Evolutionary conservation across 37 sponge, comb jelly and placozoan genomes (phyloP).

Genomic region (Bolinopsis microptera): DNA sequence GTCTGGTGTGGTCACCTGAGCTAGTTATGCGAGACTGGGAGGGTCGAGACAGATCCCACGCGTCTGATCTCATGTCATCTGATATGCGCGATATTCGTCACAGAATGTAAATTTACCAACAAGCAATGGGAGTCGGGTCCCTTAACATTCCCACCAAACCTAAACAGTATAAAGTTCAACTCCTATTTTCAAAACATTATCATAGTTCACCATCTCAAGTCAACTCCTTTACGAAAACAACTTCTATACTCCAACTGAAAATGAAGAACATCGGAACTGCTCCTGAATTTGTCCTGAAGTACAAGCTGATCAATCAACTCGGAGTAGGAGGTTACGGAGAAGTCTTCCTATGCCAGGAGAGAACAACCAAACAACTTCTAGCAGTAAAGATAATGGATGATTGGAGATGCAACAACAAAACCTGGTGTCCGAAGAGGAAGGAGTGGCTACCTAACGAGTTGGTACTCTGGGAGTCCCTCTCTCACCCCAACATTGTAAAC

Average conservation of each 20-base stretch:
- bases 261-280: background rate
- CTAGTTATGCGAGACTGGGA: background rate
- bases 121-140: background rate
- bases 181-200: background rate
- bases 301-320: background rate
- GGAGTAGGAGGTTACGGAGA: constrained; percentile 51
- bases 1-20: background rate
- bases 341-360: background rate
- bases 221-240: background rate
- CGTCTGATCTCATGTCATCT: background rate
- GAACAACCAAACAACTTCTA: background rate
- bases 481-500: constrained; percentile 4
- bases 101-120: background rate
- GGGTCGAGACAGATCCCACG: background rate
- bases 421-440: background rate
- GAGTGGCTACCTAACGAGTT: constrained; percentile 12
- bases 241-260: background rate
- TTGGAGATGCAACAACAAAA: background rate
- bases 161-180: background rate
- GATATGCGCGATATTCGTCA: background rate
- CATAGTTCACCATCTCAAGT: background rate
- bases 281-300: background rate
- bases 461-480: constrained; percentile 9
- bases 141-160: background rate
- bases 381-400: constrained; percentile 11